Evolutionary conservation across 1,140 invertebrate species (phyloP).

Genomic region (Pararge aegeria): DNA sequence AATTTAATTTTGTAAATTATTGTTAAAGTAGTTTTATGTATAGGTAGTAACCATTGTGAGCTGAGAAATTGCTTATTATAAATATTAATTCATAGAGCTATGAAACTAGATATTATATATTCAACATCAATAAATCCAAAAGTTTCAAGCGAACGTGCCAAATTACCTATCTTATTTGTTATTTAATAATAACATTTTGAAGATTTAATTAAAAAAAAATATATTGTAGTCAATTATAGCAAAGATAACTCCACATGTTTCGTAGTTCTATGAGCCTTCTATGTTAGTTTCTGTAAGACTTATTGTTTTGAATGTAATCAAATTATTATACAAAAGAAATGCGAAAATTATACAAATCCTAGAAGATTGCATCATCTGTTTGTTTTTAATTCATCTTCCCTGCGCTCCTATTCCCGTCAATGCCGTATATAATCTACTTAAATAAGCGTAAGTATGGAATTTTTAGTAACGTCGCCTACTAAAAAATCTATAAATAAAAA

Average conservation of each 20-base stretch:
- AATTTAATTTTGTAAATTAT: constrained; percentile 42
- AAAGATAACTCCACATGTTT: constrained; percentile 16
- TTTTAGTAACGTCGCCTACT: no score
- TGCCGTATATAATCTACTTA: no score
- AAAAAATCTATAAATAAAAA: no score
- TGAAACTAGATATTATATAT: constrained; percentile 16
- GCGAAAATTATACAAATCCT: constrained; percentile 59
- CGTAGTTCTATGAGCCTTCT: constrained; percentile 32
- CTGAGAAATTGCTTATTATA: constrained; percentile 16
- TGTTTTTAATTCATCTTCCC: constrained; percentile 38
- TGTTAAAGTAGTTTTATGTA: constrained; percentile 38
- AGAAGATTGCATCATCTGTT: constrained; percentile 58
- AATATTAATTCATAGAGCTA: constrained; percentile 23
- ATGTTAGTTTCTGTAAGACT: constrained; percentile 50
- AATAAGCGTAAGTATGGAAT: no score
- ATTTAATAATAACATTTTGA: neutral
- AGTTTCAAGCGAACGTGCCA: constrained; percentile 21
- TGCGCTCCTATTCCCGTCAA: no score
- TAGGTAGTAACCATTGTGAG: constrained; percentile 29
- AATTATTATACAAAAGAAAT: constrained; percentile 49
- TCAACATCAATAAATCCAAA: neutral
- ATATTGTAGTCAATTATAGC: constrained; percentile 7
- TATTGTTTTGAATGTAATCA: constrained; percentile 60
- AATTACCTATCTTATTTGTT: neutral
- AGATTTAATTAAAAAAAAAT: neutral